Conservation (phyloP, 1,140 invertebrate genomes). For the Forficula auricularia region DNA sequence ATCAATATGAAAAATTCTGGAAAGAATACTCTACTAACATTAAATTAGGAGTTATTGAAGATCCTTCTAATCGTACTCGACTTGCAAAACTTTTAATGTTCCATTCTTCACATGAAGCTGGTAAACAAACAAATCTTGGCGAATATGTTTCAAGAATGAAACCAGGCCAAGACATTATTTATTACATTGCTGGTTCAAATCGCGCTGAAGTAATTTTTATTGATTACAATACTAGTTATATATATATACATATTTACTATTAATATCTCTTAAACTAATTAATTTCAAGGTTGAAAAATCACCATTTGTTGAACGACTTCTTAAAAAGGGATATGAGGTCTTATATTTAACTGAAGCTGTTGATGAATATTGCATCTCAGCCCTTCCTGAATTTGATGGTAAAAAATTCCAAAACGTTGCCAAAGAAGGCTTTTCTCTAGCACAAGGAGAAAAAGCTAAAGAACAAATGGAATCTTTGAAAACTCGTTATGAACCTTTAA, state of each 20-base stretch:
- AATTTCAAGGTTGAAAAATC: slow-evolving; percentile 61
- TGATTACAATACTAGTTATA: background rate
- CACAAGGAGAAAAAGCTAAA: slow-evolving; percentile 63
- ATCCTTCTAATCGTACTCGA: slow-evolving; percentile 85
- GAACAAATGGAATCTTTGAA: slow-evolving; percentile 64
- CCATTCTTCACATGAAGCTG: slow-evolving; percentile 54
- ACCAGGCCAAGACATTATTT: slow-evolving; percentile 89
- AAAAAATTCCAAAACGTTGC: slow-evolving; percentile 99
- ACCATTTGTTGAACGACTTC: slow-evolving; percentile 86
- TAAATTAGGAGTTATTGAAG: slow-evolving; percentile 95
- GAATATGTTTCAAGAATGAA: slow-evolving; percentile 96
- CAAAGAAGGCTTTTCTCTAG: slow-evolving; percentile 87
- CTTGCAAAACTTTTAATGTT: slow-evolving; percentile 89
- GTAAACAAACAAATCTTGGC: slow-evolving; percentile 50
- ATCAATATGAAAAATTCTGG: slow-evolving; percentile 91
- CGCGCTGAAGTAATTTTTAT: slow-evolving; percentile 46
- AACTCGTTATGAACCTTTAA: slow-evolving; percentile 73
- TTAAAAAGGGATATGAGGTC: slow-evolving; percentile 92
- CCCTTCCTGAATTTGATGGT: slow-evolving; percentile 95
- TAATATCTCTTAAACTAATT: too few relatives aligned
- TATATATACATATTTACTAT: background rate
- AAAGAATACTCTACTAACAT: slow-evolving; percentile 98
- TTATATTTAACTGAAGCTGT: slow-evolving; percentile 90
- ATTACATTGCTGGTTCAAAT: slow-evolving; percentile 84
- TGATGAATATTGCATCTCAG: slow-evolving; percentile 94